Conservation (phyloP, 2,113 vertebrate genomes). For the Pycnonotus jocosus region DNA sequence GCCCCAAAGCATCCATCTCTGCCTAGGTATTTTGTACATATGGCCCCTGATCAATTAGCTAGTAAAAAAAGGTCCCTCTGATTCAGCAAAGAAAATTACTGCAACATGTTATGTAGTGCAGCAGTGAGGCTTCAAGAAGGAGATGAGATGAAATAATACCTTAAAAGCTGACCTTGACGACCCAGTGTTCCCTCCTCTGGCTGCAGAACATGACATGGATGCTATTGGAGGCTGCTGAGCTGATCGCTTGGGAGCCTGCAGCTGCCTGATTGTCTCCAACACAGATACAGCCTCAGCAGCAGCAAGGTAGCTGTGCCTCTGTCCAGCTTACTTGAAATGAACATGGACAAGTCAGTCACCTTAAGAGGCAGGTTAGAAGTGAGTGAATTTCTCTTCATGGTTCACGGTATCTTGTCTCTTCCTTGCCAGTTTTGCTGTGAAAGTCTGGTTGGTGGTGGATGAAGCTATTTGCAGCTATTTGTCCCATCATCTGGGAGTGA, state of each 20-base stretch:
- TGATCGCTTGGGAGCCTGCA: not conserved
- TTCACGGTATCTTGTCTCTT: not conserved
- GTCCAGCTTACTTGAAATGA: not conserved
- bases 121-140: not conserved
- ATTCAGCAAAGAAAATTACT: not conserved
- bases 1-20: fast-evolving
- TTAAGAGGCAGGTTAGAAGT: not conserved
- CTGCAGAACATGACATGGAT: not conserved
- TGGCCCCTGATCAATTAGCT: fast-evolving
- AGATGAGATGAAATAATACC: not conserved
- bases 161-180: not conserved
- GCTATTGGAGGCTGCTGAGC: not conserved
- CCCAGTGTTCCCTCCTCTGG: not conserved
- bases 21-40: not conserved
- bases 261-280: not conserved
- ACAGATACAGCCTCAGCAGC: not conserved
- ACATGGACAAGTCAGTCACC: not conserved
- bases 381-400: not conserved
- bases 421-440: not conserved
- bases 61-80: not conserved
- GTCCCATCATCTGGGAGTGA: not conserved
- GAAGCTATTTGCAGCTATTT: not conserved
- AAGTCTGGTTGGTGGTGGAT: not conserved
- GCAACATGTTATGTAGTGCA: not conserved
- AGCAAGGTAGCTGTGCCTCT: not conserved